phyloP scores from a whole-genome alignment of 2,113 vertebrate genomes.

The Ovibos moschatus region DNA sequence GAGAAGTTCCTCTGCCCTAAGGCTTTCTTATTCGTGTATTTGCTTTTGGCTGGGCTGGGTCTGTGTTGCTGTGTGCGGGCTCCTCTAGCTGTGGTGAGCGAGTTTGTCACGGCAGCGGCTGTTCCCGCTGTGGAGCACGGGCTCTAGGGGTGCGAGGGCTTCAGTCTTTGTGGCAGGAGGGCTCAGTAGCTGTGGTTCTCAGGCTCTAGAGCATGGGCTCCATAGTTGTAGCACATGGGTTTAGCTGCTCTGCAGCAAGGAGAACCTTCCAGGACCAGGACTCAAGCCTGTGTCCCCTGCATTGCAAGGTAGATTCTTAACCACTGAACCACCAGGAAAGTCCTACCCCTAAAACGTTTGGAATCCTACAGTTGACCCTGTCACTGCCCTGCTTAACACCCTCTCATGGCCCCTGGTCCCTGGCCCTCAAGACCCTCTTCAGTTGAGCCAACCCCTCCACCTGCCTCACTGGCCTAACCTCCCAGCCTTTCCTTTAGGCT shows the following conservation, averaged over 20 bases:
- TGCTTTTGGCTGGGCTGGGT: neutral
- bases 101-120: accelerated
- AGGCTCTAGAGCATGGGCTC: neutral
- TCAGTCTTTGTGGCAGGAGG: neutral
- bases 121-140: neutral
- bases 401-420: neutral
- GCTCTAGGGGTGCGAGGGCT: neutral
- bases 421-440: neutral
- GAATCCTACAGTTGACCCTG: neutral
- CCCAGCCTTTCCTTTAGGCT: neutral
- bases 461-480: neutral
- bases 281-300: neutral
- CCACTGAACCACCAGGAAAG: neutral
- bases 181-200: neutral
- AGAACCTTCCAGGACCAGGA: neutral
- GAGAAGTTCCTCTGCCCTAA: neutral
- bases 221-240: neutral
- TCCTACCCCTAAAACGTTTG: neutral
- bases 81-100: neutral
- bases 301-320: neutral
- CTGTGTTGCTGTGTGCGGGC: neutral
- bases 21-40: neutral
- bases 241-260: neutral
- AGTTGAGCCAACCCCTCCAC: neutral
- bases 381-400: neutral